A percentile compares a stretch with the other conserved stretches of the same genome.
Evolutionary conservation across 1,140 invertebrate genomes (phyloP).

Genomic region (Papilio helenus): DNA sequence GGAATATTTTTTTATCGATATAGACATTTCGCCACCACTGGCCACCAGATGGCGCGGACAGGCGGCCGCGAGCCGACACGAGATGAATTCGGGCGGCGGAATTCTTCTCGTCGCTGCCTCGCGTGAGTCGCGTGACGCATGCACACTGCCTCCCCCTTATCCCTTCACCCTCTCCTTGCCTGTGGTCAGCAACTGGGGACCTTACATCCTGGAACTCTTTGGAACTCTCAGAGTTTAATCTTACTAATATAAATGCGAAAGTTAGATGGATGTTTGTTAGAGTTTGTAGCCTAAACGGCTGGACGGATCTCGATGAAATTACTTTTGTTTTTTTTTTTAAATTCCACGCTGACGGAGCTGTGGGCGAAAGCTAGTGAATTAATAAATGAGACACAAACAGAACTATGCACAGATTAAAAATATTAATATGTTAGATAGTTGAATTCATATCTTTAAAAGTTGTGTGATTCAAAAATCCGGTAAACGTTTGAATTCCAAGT

Average conservation of each 20-base stretch:
- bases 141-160: constrained; percentile 38
- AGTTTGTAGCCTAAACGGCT: too few relatives aligned
- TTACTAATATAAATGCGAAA: too few relatives aligned
- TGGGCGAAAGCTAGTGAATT: too few relatives aligned
- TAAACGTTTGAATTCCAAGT: constrained; percentile 43
- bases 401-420: not conserved
- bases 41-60: constrained; percentile 75
- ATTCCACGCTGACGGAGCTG: too few relatives aligned
- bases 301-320: too few relatives aligned
- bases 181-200: constrained; percentile 30
- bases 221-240: not conserved
- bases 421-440: too few relatives aligned
- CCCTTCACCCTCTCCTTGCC: constrained; percentile 39
- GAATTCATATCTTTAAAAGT: constrained; percentile 3
- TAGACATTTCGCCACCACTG: constrained; percentile 53
- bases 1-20: constrained; percentile 43
- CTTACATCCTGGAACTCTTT: constrained; percentile 18
- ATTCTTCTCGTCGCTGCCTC: constrained; percentile 71
- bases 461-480: constrained; percentile 35
- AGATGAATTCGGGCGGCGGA: constrained; percentile 68
- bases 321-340: too few relatives aligned
- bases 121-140: constrained; percentile 62
- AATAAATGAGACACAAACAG: too few relatives aligned
- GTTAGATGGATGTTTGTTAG: too few relatives aligned
- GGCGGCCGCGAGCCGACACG: constrained; percentile 62